phyloP scores from a whole-genome alignment of 2,888 invertebrate species.

The Notodromas monacha region DNA sequence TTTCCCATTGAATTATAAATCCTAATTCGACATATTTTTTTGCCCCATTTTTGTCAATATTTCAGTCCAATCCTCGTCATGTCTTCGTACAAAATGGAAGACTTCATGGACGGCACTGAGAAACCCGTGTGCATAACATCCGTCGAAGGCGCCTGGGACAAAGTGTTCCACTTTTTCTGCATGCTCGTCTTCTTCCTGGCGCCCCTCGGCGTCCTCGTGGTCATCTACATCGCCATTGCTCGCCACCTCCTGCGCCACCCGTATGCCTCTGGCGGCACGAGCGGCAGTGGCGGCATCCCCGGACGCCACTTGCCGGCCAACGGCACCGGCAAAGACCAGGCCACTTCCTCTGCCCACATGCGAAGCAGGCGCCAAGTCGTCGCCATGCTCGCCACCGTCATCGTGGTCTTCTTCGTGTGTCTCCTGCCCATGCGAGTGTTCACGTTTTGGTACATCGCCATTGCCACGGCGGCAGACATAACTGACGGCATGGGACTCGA shows the following conservation, averaged over 20 bases:
- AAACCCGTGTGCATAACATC: conserved; percentile 48
- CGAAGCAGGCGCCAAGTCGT: conserved; percentile 33
- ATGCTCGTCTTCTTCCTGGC: conserved; percentile 51
- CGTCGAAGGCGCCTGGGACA: conserved; percentile 39
- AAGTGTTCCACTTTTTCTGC: conserved; percentile 41
- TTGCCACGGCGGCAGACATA: neutral
- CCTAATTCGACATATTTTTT: too few relatives aligned
- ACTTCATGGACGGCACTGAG: conserved; percentile 32
- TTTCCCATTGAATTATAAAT: too few relatives aligned
- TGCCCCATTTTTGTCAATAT: too few relatives aligned
- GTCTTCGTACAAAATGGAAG: conserved; percentile 34
- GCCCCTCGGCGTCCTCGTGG: conserved; percentile 41
- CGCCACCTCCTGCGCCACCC: conserved; percentile 32
- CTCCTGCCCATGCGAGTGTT: conserved; percentile 58
- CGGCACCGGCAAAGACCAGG: too few relatives aligned
- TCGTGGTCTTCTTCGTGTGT: conserved; percentile 60
- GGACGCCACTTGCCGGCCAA: too few relatives aligned
- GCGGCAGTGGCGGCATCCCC: too few relatives aligned
- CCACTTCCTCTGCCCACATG: neutral
- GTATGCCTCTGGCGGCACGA: neutral
- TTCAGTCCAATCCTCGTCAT: conserved; percentile 52
- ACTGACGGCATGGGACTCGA: conserved; percentile 33
- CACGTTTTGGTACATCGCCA: conserved; percentile 45
- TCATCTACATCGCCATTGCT: conserved; percentile 52
- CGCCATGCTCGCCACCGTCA: conserved; percentile 58